Conservation (phyloP, 2,113 vertebrate species). For the Pelodiscus sinensis region DNA sequence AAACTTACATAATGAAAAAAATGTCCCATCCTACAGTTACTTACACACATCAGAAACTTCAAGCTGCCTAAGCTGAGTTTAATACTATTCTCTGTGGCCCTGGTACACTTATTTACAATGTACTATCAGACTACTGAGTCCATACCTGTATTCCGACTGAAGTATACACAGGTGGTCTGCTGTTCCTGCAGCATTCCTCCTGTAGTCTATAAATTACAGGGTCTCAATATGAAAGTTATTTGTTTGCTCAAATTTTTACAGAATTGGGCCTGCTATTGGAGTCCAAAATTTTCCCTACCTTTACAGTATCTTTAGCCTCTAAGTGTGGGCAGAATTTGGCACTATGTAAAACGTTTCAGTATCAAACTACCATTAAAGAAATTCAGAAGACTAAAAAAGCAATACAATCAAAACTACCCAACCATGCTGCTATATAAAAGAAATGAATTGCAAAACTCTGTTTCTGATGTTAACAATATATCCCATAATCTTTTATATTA, state of each 20-base stretch:
- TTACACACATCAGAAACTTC: background rate
- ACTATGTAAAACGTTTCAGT: background rate
- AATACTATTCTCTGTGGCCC: background rate
- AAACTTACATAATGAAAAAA: background rate
- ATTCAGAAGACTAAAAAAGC: background rate
- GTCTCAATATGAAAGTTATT: background rate
- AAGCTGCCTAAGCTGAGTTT: background rate
- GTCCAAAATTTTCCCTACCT: background rate
- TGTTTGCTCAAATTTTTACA: background rate
- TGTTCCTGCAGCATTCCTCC: background rate
- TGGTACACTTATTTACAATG: background rate
- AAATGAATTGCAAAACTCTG: background rate
- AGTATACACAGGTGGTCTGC: background rate
- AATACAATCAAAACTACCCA: background rate
- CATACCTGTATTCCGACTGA: background rate
- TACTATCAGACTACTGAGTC: accelerated
- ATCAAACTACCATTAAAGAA: background rate
- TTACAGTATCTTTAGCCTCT: background rate
- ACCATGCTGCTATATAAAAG: background rate
- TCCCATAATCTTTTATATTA: background rate
- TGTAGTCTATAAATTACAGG: background rate
- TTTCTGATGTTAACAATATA: background rate
- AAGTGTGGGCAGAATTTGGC: background rate
- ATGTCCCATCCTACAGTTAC: background rate
- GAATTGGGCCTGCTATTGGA: background rate